Conservation (phyloP, 2,113 vertebrate species). For the Mirounga angustirostris region DNA sequence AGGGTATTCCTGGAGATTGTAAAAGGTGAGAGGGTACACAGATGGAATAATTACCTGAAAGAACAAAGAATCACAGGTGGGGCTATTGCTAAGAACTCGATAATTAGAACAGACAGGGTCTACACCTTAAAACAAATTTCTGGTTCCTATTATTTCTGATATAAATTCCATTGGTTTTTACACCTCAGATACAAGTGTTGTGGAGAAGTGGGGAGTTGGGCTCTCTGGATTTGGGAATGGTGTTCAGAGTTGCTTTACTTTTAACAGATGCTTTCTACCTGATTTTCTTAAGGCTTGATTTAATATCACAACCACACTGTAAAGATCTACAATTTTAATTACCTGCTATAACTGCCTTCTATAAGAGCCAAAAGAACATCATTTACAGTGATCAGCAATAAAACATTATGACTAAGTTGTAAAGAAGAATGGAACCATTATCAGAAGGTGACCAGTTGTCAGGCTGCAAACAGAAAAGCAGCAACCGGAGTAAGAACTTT, state of each 20-base stretch:
- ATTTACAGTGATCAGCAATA: constrained; percentile 69
- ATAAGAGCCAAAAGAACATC: constrained; percentile 82
- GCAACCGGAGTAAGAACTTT: not conserved
- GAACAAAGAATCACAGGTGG: not conserved
- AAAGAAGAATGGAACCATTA: not conserved
- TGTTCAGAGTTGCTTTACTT: constrained; percentile 46
- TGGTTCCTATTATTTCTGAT: not conserved
- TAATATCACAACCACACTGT: constrained; percentile 84
- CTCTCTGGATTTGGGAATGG: not conserved
- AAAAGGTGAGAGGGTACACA: not conserved
- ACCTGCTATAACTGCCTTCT: constrained; percentile 82
- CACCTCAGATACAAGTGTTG: not conserved
- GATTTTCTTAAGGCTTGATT: constrained; percentile 81
- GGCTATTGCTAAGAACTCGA: not conserved
- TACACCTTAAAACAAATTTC: not conserved
- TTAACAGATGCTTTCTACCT: constrained; percentile 58
- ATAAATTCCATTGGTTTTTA: not conserved
- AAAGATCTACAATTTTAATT: constrained; percentile 88
- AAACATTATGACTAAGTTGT: constrained; percentile 58
- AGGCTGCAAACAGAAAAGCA: not conserved
- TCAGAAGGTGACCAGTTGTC: not conserved
- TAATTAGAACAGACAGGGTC: not conserved
- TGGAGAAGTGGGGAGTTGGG: not conserved
- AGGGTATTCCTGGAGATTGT: not conserved
- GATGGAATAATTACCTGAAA: not conserved